Conservation (phyloP, 2,888 invertebrate species). For the Tolmerus cingulatus region DNA sequence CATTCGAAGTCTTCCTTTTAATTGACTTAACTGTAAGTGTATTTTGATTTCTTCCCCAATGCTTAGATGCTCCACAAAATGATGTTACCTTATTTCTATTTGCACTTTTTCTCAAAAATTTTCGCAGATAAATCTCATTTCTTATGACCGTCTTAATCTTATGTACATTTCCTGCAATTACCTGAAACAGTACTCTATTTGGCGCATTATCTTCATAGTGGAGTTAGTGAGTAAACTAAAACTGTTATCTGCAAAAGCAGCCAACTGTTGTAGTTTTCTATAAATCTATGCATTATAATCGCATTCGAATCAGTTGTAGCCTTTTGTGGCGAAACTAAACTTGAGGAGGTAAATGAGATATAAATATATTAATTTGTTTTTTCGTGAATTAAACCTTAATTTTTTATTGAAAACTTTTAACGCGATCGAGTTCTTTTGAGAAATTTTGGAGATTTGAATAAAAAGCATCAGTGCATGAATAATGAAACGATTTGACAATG, state of each 20-base stretch:
- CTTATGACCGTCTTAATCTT: background rate
- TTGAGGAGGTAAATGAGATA: background rate
- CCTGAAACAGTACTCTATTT: background rate
- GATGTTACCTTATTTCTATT: background rate
- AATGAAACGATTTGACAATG: no score
- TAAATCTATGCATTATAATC: background rate
- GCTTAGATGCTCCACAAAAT: no score
- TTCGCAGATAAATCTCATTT: background rate
- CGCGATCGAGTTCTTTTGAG: no score
- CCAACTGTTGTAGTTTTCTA: background rate
- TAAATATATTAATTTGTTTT: background rate
- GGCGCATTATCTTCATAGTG: background rate
- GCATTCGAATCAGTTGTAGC: background rate
- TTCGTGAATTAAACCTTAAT: background rate
- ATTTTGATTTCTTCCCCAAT: no score
- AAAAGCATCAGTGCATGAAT: no score
- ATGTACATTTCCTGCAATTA: background rate
- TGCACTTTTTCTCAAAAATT: background rate
- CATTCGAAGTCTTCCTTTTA: no score
- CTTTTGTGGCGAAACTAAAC: background rate
- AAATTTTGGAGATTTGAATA: no score
- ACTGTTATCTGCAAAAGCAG: background rate
- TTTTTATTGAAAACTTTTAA: background rate
- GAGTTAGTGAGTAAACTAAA: background rate
- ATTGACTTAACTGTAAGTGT: no score